phyloP scores from a whole-genome alignment of 2,888 invertebrate genomes.

The Isoperla grammatica region DNA sequence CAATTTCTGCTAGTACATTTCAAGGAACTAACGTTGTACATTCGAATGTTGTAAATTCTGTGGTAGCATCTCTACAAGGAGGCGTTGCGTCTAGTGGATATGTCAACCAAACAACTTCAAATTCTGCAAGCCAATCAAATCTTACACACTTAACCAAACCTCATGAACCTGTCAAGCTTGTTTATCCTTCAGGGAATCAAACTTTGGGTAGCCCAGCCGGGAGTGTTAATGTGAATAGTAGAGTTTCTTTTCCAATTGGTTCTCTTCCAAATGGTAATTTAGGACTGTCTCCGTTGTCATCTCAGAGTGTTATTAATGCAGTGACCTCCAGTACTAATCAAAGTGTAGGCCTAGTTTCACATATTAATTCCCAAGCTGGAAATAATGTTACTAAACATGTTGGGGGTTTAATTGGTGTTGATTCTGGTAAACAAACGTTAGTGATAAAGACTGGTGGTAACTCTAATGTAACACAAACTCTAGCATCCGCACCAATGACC shows the following conservation, averaged over 20 bases:
- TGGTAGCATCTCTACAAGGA: conserved; percentile 34
- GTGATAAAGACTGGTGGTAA: conserved; percentile 42
- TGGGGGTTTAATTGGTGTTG: conserved; percentile 32
- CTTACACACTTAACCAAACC: conserved; percentile 43
- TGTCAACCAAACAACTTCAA: conserved; percentile 37
- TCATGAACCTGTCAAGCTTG: conserved; percentile 52
- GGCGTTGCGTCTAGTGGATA: conserved; percentile 35
- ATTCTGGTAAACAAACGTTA: conserved; percentile 41
- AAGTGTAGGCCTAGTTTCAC: conserved; percentile 33
- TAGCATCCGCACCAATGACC: conserved; percentile 58
- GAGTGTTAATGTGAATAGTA: conserved; percentile 48
- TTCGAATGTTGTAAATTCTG: conserved; percentile 36
- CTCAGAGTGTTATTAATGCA: conserved; percentile 51
- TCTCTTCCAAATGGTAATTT: conserved; percentile 64
- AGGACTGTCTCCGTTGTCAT: conserved; percentile 50
- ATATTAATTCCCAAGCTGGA: conserved; percentile 30
- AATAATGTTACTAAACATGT: conserved; percentile 33
- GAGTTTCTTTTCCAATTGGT: conserved; percentile 56
- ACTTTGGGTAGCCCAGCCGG: conserved; percentile 40
- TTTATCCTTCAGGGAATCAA: conserved; percentile 50
- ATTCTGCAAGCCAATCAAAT: conserved; percentile 33
- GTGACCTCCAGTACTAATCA: conserved; percentile 45
- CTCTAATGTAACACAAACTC: conserved; percentile 34
- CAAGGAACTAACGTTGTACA: conserved; percentile 34
- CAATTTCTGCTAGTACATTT: conserved; percentile 34